These are phyloP conservation scores for Eutrigla gurnardus DNA, from an alignment of 2,797 vertebrate genomes.

Conservation along the genomic window DNA sequence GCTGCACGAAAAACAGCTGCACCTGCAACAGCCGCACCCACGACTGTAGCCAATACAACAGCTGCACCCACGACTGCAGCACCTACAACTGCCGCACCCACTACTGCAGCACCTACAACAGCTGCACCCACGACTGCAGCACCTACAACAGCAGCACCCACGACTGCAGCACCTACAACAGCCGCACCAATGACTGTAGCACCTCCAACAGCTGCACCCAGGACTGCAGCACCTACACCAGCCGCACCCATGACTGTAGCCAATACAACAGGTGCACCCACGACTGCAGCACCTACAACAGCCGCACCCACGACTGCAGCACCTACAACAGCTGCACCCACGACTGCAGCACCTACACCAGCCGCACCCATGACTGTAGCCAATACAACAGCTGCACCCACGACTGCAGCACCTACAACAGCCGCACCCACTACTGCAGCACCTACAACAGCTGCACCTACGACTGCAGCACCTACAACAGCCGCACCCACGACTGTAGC, in stretches of 20 bases:
- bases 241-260: fast-evolving
- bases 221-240: fast-evolving
- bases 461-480: too few species aligned
- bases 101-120: background rate
- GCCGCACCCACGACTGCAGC: background rate
- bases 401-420: background rate
- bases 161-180: background rate
- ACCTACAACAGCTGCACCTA: too few species aligned
- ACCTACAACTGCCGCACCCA: background rate
- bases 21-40: too few species aligned
- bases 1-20: too few species aligned
- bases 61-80: background rate
- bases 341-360: too few species aligned
- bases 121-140: background rate
- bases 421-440: background rate
- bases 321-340: too few species aligned
- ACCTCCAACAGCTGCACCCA: background rate
- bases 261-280: background rate
- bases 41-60: background rate
- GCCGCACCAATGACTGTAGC: background rate
- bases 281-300: background rate
- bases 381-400: too few species aligned
- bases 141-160: background rate
- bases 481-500: too few species aligned
- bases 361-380: too few species aligned